These are phyloP conservation scores for Sebastes taczanowskii DNA, from an alignment of 2,797 vertebrate genomes.

Conservation along the genomic window DNA sequence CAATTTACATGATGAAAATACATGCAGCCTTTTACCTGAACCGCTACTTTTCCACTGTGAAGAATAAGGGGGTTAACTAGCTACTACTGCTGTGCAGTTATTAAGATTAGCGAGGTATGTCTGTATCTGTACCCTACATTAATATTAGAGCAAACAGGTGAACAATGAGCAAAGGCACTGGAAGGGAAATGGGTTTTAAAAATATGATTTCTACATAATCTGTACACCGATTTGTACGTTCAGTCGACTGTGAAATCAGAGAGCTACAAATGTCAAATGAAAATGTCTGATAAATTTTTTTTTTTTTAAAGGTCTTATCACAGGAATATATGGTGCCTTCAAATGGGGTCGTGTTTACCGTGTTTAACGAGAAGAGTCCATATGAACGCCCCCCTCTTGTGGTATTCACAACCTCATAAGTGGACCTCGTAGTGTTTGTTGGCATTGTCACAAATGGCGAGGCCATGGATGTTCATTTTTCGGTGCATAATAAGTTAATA, in stretches of 20 bases:
- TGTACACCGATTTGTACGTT: conserved; percentile 30
- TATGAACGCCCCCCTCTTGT: too few relatives aligned
- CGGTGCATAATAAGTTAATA: too few relatives aligned
- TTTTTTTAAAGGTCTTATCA: conserved; percentile 18
- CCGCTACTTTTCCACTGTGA: conserved; percentile 52
- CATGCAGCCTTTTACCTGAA: conserved; percentile 46
- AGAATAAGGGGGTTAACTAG: conserved; percentile 30
- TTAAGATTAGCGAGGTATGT: conserved; percentile 32
- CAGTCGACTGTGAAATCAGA: conserved; percentile 41
- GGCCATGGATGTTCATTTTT: too few relatives aligned
- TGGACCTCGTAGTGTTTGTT: too few relatives aligned
- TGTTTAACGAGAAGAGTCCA: too few relatives aligned
- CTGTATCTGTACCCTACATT: conserved; percentile 22
- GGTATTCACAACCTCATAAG: too few relatives aligned
- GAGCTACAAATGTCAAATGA: conserved; percentile 41
- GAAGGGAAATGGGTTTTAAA: conserved; percentile 19
- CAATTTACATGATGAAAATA: conserved; percentile 8
- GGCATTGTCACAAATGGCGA: too few relatives aligned
- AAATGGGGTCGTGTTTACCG: too few relatives aligned
- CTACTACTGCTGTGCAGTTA: conserved; percentile 69
- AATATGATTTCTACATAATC: conserved; percentile 17
- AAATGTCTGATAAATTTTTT: conserved; percentile 26
- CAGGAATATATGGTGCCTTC: conserved; percentile 16
- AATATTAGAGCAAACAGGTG: conserved; percentile 18
- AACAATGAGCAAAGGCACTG: conserved; percentile 3